These are phyloP conservation scores for Hypanus sabinus DNA, from an alignment of 2,113 vertebrate genomes.

Conservation along the genomic window DNA sequence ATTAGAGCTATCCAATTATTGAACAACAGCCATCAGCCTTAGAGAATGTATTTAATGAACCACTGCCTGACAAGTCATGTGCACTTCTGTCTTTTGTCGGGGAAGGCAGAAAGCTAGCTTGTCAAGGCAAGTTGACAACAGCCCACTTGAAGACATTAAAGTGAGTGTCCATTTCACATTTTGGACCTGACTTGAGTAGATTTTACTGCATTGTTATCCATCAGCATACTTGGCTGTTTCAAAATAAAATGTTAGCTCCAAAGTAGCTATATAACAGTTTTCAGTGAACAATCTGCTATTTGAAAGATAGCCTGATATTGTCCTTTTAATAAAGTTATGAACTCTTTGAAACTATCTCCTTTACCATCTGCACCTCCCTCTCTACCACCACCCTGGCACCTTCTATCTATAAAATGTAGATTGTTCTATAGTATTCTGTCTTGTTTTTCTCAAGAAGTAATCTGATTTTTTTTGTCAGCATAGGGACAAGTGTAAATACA, in stretches of 20 bases:
- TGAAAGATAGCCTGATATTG: conserved; percentile 28
- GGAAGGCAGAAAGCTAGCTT: neutral
- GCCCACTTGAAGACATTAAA: neutral
- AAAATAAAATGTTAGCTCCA: conserved; percentile 20
- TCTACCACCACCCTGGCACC: neutral
- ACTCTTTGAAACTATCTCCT: neutral
- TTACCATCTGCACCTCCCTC: neutral
- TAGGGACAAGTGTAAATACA: neutral
- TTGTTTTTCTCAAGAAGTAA: neutral
- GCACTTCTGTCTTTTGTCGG: neutral
- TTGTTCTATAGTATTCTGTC: neutral
- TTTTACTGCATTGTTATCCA: neutral
- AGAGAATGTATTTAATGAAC: conserved; percentile 31
- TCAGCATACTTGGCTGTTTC: neutral
- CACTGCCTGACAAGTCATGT: conserved; percentile 8
- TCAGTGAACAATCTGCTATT: neutral
- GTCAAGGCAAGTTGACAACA: neutral
- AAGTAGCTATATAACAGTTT: neutral
- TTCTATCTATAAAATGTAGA: neutral
- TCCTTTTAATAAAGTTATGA: neutral
- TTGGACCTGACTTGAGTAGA: neutral
- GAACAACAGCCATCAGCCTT: conserved; percentile 17
- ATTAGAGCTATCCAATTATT: conserved; percentile 17
- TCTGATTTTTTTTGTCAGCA: neutral
- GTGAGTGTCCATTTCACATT: neutral